These are phyloP conservation scores for Diplolepis rosae DNA, from an alignment of 2,888 invertebrate genomes.

Conservation along the genomic window DNA sequence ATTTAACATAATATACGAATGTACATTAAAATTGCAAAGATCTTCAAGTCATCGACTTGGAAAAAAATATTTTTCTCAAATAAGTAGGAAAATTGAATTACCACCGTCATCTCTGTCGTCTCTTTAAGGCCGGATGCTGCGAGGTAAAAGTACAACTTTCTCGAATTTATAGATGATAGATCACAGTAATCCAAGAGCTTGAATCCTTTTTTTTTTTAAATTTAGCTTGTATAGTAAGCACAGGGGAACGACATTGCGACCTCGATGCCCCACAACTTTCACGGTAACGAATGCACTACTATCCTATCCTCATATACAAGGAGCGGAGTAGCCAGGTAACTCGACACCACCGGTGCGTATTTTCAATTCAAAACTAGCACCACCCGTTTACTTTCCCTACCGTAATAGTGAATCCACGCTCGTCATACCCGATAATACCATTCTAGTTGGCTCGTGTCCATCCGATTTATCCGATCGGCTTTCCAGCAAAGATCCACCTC, in stretches of 20 bases:
- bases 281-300: slow-evolving; percentile 34
- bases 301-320: background rate
- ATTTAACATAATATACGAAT: too few relatives aligned
- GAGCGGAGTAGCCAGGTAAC: slow-evolving; percentile 32
- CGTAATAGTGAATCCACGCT: slow-evolving; percentile 45
- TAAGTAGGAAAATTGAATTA: slow-evolving; percentile 24
- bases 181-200: slow-evolving; percentile 24
- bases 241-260: slow-evolving; percentile 34
- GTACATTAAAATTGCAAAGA: too few relatives aligned
- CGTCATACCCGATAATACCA: slow-evolving; percentile 43
- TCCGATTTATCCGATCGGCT: background rate
- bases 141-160: slow-evolving; percentile 1
- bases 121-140: background rate
- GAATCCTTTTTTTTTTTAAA: slow-evolving; percentile 6
- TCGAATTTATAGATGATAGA: background rate
- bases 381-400: slow-evolving; percentile 57
- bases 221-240: slow-evolving; percentile 15
- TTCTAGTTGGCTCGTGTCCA: slow-evolving; percentile 32
- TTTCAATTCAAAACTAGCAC: slow-evolving; percentile 42
- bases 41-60: too few relatives aligned
- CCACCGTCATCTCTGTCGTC: slow-evolving; percentile 33
- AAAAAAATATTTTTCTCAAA: too few relatives aligned
- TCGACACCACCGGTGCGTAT: slow-evolving; percentile 43
- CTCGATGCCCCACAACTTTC: slow-evolving; percentile 32
- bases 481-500: background rate